Percentiles rank a stretch among this genome's conserved stretches.
phyloP scores from a whole-genome alignment of 2,888 invertebrate genomes.

The Melanostoma mellinum region DNA sequence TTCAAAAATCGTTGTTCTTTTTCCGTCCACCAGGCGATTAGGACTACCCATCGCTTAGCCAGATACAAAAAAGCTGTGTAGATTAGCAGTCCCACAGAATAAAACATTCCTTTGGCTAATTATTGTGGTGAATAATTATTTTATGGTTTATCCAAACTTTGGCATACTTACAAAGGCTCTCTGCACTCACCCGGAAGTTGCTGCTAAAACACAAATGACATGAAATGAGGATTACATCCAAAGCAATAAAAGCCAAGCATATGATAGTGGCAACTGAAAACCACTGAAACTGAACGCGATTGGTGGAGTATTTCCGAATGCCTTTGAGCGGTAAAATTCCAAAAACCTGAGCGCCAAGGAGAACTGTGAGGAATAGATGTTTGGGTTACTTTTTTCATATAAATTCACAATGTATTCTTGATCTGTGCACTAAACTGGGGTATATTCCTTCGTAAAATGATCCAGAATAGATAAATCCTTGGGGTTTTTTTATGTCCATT shows the following conservation, averaged over 20 bases:
- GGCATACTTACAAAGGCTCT: constrained; percentile 34
- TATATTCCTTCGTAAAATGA: constrained; percentile 53
- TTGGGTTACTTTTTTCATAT: neutral
- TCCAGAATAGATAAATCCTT: constrained; percentile 11
- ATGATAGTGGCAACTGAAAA: neutral
- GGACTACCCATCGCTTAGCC: constrained; percentile 38
- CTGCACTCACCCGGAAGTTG: constrained; percentile 13
- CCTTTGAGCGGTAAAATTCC: constrained; percentile 55
- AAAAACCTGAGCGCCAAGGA: constrained; percentile 45
- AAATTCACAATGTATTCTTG: too few species aligned
- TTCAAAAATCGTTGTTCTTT: constrained; percentile 53
- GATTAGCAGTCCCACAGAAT: constrained; percentile 53
- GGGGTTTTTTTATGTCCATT: constrained; percentile 16
- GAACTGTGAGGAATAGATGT: constrained; percentile 18
- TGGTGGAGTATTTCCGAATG: constrained; percentile 5
- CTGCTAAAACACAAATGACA: neutral
- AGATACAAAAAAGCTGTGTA: constrained; percentile 47
- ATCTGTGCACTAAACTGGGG: constrained; percentile 26
- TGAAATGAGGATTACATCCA: constrained; percentile 38
- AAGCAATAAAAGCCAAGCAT: constrained; percentile 42
- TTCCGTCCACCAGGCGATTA: constrained; percentile 45
- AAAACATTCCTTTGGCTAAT: constrained; percentile 46
- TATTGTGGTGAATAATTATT: neutral
- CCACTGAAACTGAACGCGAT: constrained; percentile 10
- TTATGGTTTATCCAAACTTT: neutral